phyloP scores from a whole-genome alignment of 2,797 vertebrate species.

The Morelia viridis region DNA sequence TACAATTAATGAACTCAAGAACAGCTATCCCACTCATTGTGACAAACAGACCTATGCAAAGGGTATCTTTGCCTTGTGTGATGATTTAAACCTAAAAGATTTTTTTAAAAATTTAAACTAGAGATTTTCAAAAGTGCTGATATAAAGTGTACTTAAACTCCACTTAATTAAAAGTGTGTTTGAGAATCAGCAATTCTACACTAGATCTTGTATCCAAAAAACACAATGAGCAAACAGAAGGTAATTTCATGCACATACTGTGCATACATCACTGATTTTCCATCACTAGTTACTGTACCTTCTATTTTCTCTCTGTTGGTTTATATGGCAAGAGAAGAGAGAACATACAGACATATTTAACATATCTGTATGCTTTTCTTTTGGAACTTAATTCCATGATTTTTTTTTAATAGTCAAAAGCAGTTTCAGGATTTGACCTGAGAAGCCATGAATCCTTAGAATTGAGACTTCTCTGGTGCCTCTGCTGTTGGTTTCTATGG shows the following conservation, averaged over 20 bases:
- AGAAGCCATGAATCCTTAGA: background rate
- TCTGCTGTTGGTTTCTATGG: background rate
- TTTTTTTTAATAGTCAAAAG: background rate
- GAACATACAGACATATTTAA: background rate
- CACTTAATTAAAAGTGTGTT: constrained; percentile 3
- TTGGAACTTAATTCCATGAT: background rate
- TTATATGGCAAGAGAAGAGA: background rate
- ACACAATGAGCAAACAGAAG: background rate
- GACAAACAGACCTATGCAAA: constrained; percentile 51
- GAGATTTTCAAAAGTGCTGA: background rate
- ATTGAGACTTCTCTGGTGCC: background rate
- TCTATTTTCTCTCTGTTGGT: background rate
- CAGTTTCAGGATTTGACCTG: background rate
- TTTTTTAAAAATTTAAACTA: constrained; percentile 23
- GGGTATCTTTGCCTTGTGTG: background rate
- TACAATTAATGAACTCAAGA: constrained; percentile 48
- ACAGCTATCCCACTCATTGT: constrained; percentile 54
- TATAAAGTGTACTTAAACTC: background rate
- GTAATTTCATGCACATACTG: background rate
- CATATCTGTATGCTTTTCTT: background rate
- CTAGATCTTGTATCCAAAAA: background rate
- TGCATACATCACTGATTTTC: background rate
- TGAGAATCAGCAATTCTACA: background rate
- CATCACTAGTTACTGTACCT: background rate
- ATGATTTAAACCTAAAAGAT: background rate